Percentiles rank a stretch among this genome's conserved stretches.
Evolutionary conservation across 2,888 invertebrate genomes (phyloP).

Genomic region (Allophyes oxyacanthae): DNA sequence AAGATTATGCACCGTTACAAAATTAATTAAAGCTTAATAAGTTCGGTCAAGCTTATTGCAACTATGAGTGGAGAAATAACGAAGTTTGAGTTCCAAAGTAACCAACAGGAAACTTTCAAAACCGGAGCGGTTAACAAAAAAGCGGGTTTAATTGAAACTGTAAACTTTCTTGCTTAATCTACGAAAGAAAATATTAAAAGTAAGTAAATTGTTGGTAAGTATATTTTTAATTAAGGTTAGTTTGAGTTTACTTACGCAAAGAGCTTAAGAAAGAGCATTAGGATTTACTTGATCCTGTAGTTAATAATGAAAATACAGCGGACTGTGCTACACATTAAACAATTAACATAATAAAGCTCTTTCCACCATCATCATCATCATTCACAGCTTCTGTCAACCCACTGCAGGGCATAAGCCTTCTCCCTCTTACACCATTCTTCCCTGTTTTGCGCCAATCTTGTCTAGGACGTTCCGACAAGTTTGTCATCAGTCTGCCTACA

Average conservation of each 20-base stretch:
- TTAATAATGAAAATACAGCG: too few relatives aligned
- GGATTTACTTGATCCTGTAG: too few relatives aligned
- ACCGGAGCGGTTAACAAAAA: conserved; percentile 58
- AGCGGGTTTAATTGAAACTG: conserved; percentile 64
- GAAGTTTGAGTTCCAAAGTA: conserved; percentile 64
- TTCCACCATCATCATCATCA: too few relatives aligned
- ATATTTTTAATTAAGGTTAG: conserved; percentile 7
- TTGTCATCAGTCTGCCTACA: too few relatives aligned
- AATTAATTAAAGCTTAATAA: conserved; percentile 71
- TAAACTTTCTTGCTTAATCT: conserved; percentile 62
- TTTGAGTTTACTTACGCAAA: not conserved
- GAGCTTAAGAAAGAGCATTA: too few relatives aligned
- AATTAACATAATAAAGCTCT: too few relatives aligned
- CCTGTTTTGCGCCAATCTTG: too few relatives aligned
- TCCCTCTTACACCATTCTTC: too few relatives aligned
- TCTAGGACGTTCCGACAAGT: too few relatives aligned
- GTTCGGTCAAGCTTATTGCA: conserved; percentile 69
- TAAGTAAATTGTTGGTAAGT: conserved; percentile 39
- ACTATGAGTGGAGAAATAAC: conserved; percentile 67
- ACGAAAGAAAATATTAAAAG: conserved; percentile 43
- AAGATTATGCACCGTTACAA: conserved; percentile 56
- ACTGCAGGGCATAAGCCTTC: too few relatives aligned
- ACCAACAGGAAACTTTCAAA: conserved; percentile 58
- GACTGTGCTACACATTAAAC: too few relatives aligned
- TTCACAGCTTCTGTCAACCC: too few relatives aligned